Evolutionary conservation across 1,140 invertebrate species (phyloP), one percentile per base, ranked within the genome.

Genomic region (Magallana angulata): DNA sequence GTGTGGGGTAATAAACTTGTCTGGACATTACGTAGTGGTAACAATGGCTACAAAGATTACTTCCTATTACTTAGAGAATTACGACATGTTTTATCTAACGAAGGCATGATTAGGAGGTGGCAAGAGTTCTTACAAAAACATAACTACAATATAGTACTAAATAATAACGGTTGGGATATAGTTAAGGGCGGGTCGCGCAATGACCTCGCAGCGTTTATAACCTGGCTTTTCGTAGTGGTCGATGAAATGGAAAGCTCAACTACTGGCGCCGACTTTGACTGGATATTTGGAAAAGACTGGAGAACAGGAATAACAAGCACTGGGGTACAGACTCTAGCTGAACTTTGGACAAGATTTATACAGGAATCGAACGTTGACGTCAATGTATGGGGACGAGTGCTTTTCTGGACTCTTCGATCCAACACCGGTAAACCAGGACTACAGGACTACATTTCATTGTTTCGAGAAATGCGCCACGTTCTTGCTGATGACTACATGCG

Each of bases 341-440:
- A 88, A 14, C 59, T 88, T 4, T 88, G 87, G 87, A 57, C 84
- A 60, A 85, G 57, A 48, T 88, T 88, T 18, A 71, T 88, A 1
- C 57, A 59, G 5, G 58, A 88, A 8, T 57, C 48, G 7, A 58
- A 85, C 16, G 76, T 85, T 18, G 48, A 84, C 58, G 16, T 3
- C 12, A 12, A 62, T 8, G 30, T 11, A 7, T 81, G 57, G 83
- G 68, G 83, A 48, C 12, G 57, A 8, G 71, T 84, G 36, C 60
- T 85, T 4, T 57, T 57, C 18, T 88, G 87, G 87, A 85, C 87
- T 7, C 58, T 85, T 60, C 68, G 86, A n/a, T 30, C 60, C 11
- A 84, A 62, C 30, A 64, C 60, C 5, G 83, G 83, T 64, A 48
- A 48, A 64, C 11, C 83, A 62, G 58, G 60, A 62, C 60, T 56